Evolutionary conservation across 2,888 invertebrate genomes (phyloP), one percentile per base, ranked within the genome.

Genomic region (Glyphotaelius pellucidus): DNA sequence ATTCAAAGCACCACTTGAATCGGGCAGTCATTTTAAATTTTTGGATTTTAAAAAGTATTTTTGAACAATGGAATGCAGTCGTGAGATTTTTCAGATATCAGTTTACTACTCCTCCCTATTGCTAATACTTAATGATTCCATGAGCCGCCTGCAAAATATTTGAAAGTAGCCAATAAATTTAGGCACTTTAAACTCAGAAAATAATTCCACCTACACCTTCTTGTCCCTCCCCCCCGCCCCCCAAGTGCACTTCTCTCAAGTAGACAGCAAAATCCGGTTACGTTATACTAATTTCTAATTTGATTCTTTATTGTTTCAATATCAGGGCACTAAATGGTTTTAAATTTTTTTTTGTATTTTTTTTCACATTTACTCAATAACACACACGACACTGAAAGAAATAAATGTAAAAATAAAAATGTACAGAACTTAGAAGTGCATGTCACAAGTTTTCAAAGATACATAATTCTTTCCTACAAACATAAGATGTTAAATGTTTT

Each of bases 311-410:
- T 92, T 93, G 93, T 92, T 92, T 87, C 81, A 88, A 92, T 89
- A 90, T 91, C 92, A 93, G 92, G 93, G 92, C 93, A 93, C 93
- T 93, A 93, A 93, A 92, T 92, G 93, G 93, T 92, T 90, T 92
- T 90, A 85, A 42, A 32, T 91, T 93, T 91, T 92, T n/a, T 86
- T 86, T 89, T 89, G 35, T 91, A 91, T 90, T 87, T 91, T 85
- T n/a, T 80, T 79, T 67, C 52, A 52, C 42, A 81, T 47, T 90
- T 47, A 90, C 38, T 80, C 80, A 88, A 80, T 89, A 67, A 47
- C 52, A 89, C 90, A 80, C 83, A 83, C 90, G 84, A 84, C 84
- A 83, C 52, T 25, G 52, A 67, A 83, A 90, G 90, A 88, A 88
- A 67, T 67, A 5, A 42, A 81, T 42, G 90, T 30, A 42, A 42